Conservation (phyloP, 2,113 vertebrate species). For the Eclectus roratus region DNA sequence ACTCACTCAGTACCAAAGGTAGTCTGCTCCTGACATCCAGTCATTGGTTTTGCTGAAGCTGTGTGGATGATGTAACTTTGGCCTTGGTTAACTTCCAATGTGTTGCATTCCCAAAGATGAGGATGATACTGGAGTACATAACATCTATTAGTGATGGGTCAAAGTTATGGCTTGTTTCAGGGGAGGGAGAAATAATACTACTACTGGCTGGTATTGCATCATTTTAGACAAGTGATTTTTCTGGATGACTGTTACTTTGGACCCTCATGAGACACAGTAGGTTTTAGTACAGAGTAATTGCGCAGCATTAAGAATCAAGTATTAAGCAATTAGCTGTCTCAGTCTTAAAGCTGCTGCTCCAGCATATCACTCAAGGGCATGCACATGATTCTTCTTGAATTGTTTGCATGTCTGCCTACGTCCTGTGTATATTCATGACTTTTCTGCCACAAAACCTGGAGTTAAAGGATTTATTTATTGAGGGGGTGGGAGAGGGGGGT, state of each 20-base stretch:
- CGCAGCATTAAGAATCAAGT: not conserved
- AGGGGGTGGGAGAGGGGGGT: not conserved
- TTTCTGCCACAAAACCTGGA: not conserved
- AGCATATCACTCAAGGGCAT: not conserved
- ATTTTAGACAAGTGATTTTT: not conserved
- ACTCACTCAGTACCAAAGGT: not conserved
- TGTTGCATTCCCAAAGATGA: not conserved
- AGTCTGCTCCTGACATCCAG: not conserved
- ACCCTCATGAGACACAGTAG: not conserved
- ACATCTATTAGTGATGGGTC: not conserved
- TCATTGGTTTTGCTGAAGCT: not conserved
- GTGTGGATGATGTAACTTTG: not conserved
- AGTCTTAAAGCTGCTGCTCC: not conserved
- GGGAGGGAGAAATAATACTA: not conserved
- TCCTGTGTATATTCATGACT: accelerated
- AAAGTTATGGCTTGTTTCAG: not conserved
- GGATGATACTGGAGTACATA: not conserved
- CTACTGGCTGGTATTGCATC: not conserved
- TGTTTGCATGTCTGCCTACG: not conserved
- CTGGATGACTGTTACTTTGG: not conserved
- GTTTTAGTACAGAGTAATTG: not conserved
- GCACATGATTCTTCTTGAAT: not conserved
- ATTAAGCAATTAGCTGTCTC: not conserved
- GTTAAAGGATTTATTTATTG: not conserved
- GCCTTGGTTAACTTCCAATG: not conserved